Percentiles rank a stretch among this genome's conserved stretches.
phyloP scores from a whole-genome alignment of 2,797 vertebrate species.

The Pogonophryne albipinna region DNA sequence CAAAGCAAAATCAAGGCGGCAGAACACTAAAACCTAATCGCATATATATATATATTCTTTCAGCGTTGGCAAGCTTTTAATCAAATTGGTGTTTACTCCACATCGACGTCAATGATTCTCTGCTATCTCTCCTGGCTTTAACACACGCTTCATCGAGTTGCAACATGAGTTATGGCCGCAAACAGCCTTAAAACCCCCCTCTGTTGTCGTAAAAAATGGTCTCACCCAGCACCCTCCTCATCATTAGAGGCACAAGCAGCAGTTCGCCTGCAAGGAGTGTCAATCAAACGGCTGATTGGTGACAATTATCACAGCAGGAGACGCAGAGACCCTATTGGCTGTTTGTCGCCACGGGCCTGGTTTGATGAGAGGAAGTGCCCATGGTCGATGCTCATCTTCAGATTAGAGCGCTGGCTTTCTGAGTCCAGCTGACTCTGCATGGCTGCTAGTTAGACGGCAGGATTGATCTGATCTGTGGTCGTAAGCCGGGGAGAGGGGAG shows the following conservation, averaged over 20 bases:
- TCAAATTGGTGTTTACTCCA: constrained; percentile 38
- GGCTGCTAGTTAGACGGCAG: constrained; percentile 37
- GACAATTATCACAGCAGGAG: constrained; percentile 55
- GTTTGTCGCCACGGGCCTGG: constrained; percentile 37
- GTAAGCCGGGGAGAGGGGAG: constrained; percentile 28
- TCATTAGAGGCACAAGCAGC: constrained; percentile 43
- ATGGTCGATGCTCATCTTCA: constrained; percentile 65
- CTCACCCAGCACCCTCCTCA: constrained; percentile 25
- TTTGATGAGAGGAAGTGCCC: constrained; percentile 26
- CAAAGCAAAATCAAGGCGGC: neutral
- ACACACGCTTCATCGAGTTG: constrained; percentile 41
- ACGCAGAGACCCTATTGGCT: constrained; percentile 51
- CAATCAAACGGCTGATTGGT: constrained; percentile 64
- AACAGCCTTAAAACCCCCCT: constrained; percentile 35
- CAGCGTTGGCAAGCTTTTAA: constrained; percentile 24
- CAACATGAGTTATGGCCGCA: constrained; percentile 43
- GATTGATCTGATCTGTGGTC: constrained; percentile 66
- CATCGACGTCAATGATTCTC: constrained; percentile 33
- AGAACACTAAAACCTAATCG: neutral
- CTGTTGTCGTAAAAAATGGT: constrained; percentile 24
- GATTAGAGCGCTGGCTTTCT: constrained; percentile 39
- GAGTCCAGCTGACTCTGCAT: constrained; percentile 37
- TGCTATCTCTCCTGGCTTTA: constrained; percentile 46
- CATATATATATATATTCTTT: neutral
- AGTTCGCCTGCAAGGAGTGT: constrained; percentile 35